Evolutionary conservation across 1,140 invertebrate genomes (phyloP).

Genomic region (Drosophila ogumai): DNA sequence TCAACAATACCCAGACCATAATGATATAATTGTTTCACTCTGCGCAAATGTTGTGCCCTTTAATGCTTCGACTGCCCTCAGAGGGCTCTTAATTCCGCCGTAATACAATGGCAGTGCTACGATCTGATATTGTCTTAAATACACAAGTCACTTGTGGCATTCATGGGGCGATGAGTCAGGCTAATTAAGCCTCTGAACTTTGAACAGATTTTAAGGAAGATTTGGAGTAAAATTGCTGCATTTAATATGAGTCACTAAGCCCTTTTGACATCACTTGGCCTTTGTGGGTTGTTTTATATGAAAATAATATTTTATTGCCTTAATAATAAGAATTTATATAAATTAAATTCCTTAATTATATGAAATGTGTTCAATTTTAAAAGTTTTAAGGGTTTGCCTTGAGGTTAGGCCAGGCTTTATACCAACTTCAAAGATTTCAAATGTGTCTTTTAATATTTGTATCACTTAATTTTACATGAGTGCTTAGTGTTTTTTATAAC

Average conservation of each 20-base stretch:
- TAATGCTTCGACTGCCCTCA: conserved; percentile 40
- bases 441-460: conserved; percentile 9
- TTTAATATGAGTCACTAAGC: not conserved
- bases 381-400: not conserved
- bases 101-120: conserved; percentile 18
- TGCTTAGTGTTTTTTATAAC: not conserved
- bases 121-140: conserved; percentile 17
- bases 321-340: too few relatives aligned
- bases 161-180: conserved; percentile 33
- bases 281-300: not conserved
- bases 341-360: too few relatives aligned
- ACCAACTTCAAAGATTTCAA: conserved; percentile 3
- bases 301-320: not conserved
- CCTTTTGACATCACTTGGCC: not conserved
- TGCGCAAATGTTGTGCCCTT: conserved; percentile 48
- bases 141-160: conserved; percentile 29
- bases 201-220: conserved; percentile 17
- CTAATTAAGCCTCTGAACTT: conserved; percentile 8
- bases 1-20: conserved; percentile 10
- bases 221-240: not conserved
- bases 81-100: conserved; percentile 19
- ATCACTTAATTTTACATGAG: conserved; percentile 4
- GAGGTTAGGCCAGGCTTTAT: not conserved
- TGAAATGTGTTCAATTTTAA: not conserved
- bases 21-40: conserved; percentile 42